These are phyloP conservation scores for Pygathrix nemaeus DNA, from an alignment of 2,113 vertebrate species.

Conservation along the genomic window DNA sequence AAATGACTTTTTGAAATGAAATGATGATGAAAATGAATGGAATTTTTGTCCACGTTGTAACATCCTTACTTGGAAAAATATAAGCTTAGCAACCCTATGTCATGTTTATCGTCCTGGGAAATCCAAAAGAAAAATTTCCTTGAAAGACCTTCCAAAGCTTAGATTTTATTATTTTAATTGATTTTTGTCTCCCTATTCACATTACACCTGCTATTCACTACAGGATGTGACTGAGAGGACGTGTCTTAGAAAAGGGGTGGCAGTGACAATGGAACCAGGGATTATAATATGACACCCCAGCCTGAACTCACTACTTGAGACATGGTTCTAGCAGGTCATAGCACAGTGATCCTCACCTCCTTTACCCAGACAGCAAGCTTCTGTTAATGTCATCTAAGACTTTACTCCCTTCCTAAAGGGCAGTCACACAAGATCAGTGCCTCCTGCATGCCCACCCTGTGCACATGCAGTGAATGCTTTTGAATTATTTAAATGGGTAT, in stretches of 20 bases:
- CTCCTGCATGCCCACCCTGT: too few species aligned
- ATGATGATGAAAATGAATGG: not conserved
- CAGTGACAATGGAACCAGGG: not conserved
- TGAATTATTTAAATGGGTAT: not conserved
- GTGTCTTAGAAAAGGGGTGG: not conserved
- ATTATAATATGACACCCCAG: not conserved
- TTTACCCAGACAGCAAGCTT: not conserved
- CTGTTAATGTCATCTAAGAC: not conserved
- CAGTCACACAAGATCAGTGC: too few species aligned
- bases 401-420: not conserved
- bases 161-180: not conserved
- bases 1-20: not conserved
- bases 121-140: not conserved
- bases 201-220: not conserved
- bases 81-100: not conserved
- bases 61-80: not conserved
- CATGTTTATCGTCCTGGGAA: conserved; percentile 20
- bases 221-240: not conserved
- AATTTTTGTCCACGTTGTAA: not conserved
- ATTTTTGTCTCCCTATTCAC: not conserved
- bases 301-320: not conserved
- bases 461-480: not conserved
- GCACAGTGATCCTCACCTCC: too few species aligned
- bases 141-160: not conserved
- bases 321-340: not conserved